Percentiles rank a stretch among this genome's conserved stretches.
phyloP scores from a whole-genome alignment of 2,113 vertebrate species.

The Nothocercus nigrocapillus region DNA sequence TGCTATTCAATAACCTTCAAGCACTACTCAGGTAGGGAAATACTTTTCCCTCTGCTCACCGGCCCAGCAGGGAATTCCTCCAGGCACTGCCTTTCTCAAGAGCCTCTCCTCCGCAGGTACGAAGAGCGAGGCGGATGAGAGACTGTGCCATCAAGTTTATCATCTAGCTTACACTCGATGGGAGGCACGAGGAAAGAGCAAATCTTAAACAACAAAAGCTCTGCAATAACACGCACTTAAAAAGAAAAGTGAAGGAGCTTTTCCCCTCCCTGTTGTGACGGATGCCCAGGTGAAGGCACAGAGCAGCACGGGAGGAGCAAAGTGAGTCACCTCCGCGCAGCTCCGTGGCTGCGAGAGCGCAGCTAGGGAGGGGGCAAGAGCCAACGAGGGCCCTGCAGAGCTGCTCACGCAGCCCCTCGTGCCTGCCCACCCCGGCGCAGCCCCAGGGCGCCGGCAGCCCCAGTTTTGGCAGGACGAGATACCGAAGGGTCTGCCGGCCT shows the following conservation, averaged over 20 bases:
- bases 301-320: background rate
- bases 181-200: background rate
- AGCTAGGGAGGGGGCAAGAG: background rate
- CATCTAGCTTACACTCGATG: background rate
- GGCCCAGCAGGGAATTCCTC: background rate
- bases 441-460: too few relatives aligned
- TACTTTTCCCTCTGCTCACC: background rate
- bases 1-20: background rate
- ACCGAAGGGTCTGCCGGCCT: too few relatives aligned
- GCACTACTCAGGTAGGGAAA: background rate
- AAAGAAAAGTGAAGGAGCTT: background rate
- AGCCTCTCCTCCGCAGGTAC: background rate
- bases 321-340: background rate
- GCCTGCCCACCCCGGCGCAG: too few relatives aligned
- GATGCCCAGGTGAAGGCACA: background rate
- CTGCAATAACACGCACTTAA: background rate
- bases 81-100: background rate
- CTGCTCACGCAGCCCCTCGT: too few relatives aligned
- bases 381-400: background rate
- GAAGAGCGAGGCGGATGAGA: accelerated
- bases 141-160: background rate
- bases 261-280: background rate
- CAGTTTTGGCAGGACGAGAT: too few relatives aligned
- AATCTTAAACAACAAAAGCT: background rate
- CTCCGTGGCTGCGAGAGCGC: background rate